Base-by-base conservation (phyloP, 2,797 vertebrate species). In the Hoplostethus atlanticus region DNA sequence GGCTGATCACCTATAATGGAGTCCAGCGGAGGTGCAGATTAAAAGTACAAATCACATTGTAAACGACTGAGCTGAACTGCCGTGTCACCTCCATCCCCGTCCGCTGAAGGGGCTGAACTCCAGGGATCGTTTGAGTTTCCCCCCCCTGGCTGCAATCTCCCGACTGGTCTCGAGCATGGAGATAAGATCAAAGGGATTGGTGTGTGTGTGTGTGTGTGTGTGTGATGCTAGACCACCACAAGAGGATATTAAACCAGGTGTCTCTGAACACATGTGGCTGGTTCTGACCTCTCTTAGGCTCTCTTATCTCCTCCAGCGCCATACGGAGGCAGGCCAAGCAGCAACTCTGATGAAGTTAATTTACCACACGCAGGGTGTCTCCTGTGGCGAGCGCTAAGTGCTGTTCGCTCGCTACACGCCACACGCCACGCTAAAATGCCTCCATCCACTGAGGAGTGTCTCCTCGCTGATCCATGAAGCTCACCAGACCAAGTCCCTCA, bases 1-100 rank as follows among this genome's bases (percentile, higher is more conserved):
- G 73, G 82, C 36, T 80, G 86, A 90, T 84, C 80, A 76, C 82
- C 79, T 74, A 15, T 84, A 85, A 90, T 85, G 52, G 84, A 89
- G 85, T 89, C 85, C 65, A n/a, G 76, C 56, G 16, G 34, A 55
- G 76, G 72, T 15, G 69, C 78, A 85, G 80, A 91, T 89, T 89
- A 91, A 83, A 88, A 80, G 84, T 72, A 84, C 87, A 90, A 92
- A 88, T 91, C 85, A 90, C 79, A 71, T 64, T 68, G 83, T 77
- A 76, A 84, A 77, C 25, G 50, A 80, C 75, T 80, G 73, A 62
- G 51, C 36, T 12, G 46, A 36, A 58, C 21, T 52, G 77, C 54
- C 57, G 60, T 64, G 64, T 81, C 71, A 86, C 84, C 86, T 84
- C 75, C 54, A 63, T 77, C 63, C 60, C 47, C 28, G 62, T 48